Evolutionary conservation across 2,888 invertebrate genomes (phyloP), one percentile per base, ranked within the genome.

Genomic region (Lycia hirtaria): DNA sequence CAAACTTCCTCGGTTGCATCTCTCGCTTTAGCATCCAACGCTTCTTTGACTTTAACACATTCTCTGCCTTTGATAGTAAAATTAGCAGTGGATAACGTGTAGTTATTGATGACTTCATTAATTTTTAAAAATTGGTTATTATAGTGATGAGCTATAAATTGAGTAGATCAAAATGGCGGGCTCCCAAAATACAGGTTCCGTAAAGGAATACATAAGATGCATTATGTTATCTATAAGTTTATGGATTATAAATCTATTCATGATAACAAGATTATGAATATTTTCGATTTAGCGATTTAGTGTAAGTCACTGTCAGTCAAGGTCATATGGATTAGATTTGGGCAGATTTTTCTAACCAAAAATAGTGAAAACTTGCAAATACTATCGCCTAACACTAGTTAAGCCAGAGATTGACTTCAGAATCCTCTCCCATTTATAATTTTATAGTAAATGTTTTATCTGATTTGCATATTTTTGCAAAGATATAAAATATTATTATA

Each of bases 141-240:
- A 78, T 73, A 75, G 76, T 81, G 81, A 83, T 79, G 81, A 82
- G 75, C 77, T 81, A 82, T 83, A 81, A 80, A 82, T 81, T 76
- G 81, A 84, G 83, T 85, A 85, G 82, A 85, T 80, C 82, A 86
- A 87, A 86, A 88, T 87, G 88, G 86, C 85, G 83, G 83, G 75
- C 81, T 78, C 76, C 85, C 77, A 83, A 89, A 87, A 89, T 88
- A 88, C 89, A 80, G 87, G 87, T 87, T 88, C 75, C 71, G 68
- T 78, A 77, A 78, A 77, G 76, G 75, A 78, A 78, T 71, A 75
- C 74, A 76, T 79, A 79, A 76, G 78, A 83, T 62, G 58, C 58
- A 62, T 56, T 81, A 83, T 85, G 80, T 83, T 51, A 38, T 32
- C 47, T 44, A 49, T 47, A 48, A 44, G 20, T 51, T 56, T 41